Base-by-base conservation (phyloP, 2,888 invertebrate species). In the Conops quadrifasciatus region DNA sequence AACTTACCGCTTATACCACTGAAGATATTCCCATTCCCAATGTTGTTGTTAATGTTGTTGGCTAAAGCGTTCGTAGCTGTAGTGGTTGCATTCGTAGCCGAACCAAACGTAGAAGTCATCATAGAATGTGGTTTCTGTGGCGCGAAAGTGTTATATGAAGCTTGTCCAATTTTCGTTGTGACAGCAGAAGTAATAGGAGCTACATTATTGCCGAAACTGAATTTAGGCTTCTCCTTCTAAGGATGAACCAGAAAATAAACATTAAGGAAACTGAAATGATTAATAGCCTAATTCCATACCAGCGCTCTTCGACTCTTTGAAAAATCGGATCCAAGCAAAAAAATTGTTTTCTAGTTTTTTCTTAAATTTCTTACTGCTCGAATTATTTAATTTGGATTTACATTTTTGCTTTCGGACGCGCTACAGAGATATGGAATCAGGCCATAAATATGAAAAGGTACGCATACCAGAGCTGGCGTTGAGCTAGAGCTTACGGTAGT, bases 401-500 rank as follows among this genome's bases (percentile, higher is more conserved):
- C n/a, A n/a, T n/a, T n/a, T n/a, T n/a, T n/a, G n/a, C n/a, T n/a
- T n/a, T n/a, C n/a, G n/a, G n/a, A n/a, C 53, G 21, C 53, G 53
- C 2, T 21, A 53, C 11, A 15, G 1, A 2, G 11, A 53, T 9
- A 21, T 53, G 19, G 11, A 53, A 21, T 53, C 21, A 21, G 1
- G 2, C 2, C 19, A 53, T 2, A 15, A 19, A 15, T 45, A 21
- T 36, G 15, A 9, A 13, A 69, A 43, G 58, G 13, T 49, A 13
- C 62, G 73, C 76, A 76, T 72, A 79, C 80, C n/a, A 76, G 24
- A 16, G 83, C 78, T 5, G 85, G 84, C 1, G 85, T 83, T 2
- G 84, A 84, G 0, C 82, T 84, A 0, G 84, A 84, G 0, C 82
- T 84, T 0, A 78, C 77, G 9, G 80, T 77, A n/a, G 78, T 79